phyloP scores from a whole-genome alignment of 2,888 invertebrate genomes.

The Lamellibrachia columna region DNA sequence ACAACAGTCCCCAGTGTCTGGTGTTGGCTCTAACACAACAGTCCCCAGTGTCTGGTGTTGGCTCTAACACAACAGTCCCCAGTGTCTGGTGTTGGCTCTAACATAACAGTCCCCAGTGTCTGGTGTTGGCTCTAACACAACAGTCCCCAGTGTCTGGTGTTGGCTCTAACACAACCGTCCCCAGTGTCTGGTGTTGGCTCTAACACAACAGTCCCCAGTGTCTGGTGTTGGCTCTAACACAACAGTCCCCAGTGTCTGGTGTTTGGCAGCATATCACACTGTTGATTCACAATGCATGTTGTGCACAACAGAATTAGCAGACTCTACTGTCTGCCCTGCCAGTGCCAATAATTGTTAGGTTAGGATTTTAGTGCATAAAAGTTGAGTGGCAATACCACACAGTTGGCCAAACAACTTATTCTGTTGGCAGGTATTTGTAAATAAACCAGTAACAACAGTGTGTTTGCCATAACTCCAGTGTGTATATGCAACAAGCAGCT shows the following conservation, averaged over 20 bases:
- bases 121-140: too few relatives aligned
- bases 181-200: too few relatives aligned
- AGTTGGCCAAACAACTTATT: background rate
- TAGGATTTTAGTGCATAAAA: background rate
- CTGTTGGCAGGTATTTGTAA: background rate
- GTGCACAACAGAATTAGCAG: background rate
- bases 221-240: background rate
- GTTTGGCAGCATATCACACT: background rate
- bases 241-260: background rate
- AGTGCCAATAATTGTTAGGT: background rate
- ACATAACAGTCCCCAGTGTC: too few relatives aligned
- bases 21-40: too few relatives aligned
- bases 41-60: too few relatives aligned
- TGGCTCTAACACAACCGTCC: too few relatives aligned
- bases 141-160: too few relatives aligned
- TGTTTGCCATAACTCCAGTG: background rate
- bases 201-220: too few relatives aligned
- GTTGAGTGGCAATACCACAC: background rate
- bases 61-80: too few relatives aligned
- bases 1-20: too few relatives aligned
- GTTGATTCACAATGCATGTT: background rate
- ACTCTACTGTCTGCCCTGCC: background rate
- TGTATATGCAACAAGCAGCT: background rate
- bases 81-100: too few relatives aligned
- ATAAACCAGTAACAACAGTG: background rate